Evolutionary conservation across 1,140 invertebrate species (phyloP), one percentile per base, ranked within the genome.

Genomic region (Euura saliciscinereae): DNA sequence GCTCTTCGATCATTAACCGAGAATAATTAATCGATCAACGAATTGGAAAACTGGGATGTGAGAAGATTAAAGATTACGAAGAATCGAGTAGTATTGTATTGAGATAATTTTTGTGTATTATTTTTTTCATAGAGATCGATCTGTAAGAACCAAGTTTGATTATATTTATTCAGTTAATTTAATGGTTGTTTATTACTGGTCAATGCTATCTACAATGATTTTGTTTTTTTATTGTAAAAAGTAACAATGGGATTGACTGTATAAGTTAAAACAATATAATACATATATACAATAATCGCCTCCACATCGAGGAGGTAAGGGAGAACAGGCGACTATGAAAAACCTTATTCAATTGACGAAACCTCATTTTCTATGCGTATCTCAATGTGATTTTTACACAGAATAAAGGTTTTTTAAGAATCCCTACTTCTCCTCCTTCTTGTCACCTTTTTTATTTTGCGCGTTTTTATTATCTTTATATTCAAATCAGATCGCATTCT

Each of bases 141-240:
- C 8, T n/a, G 51, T 5, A 59, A 59, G 13, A 5, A n/a, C 10
- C 10, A 59, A 59, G 13, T 59, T 59, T 45, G 45, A 65, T 70
- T 75, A 59, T 72, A 66, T 28, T 13, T 11, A 43, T 28, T 28
- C 1, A 28, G 76, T 78, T 82, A 80, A 82, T 75, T 81, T 75
- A 80, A 74, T 76, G 65, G 65, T 79, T 66, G 72, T 83, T 83
- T 82, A 82, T 83, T 83, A 73, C 74, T 81, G 78, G 68, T 79
- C 78, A 79, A 73, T 81, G 74, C 81, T 85, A 85, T 84, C 79
- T 84, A 85, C 83, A 84, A 81, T 78, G 73, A 79, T 85, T 28
- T 28, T 28, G 28, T 28, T 28, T 28, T 28, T 28, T 84, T 79
- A 78, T 81, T 79, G 78, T 83, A 86, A 83, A 28, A 85, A 86